Conservation (phyloP, 2,797 vertebrate species). For the Serranus cabrilla region DNA sequence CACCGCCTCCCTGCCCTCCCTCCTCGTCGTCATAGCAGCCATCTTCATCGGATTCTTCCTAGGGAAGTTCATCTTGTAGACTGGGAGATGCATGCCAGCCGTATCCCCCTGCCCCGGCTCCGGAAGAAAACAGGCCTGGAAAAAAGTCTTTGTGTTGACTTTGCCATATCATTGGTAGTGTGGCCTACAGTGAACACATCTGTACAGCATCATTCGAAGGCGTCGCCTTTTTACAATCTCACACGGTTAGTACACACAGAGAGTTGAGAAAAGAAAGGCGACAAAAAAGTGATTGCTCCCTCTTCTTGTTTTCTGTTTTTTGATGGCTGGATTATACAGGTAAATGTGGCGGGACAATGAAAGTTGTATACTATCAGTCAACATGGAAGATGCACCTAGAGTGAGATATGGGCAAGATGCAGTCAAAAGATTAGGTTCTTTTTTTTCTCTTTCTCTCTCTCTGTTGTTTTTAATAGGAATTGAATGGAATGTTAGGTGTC, state of each 20-base stretch:
- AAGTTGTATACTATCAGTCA: slow-evolving; percentile 84
- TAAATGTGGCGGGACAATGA: slow-evolving; percentile 82
- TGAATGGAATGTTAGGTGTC: slow-evolving; percentile 93
- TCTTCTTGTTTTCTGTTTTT: slow-evolving; percentile 38
- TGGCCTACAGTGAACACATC: slow-evolving; percentile 87
- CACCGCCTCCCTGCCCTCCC: slow-evolving; percentile 94
- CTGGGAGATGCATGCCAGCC: slow-evolving; percentile 89
- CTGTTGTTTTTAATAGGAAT: slow-evolving; percentile 95
- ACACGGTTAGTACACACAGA: slow-evolving; percentile 89
- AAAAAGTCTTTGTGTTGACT: slow-evolving; percentile 91
- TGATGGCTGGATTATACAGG: slow-evolving; percentile 63
- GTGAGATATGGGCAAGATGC: slow-evolving; percentile 85
- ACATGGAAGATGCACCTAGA: slow-evolving; percentile 78
- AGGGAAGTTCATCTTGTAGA: slow-evolving; percentile 99
- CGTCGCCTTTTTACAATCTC: slow-evolving; percentile 88
- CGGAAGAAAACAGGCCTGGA: slow-evolving; percentile 73
- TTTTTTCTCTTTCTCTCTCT: slow-evolving; percentile 60
- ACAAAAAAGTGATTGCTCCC: slow-evolving; percentile 72
- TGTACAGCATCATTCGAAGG: slow-evolving; percentile 93
- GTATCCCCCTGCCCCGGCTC: slow-evolving; percentile 77
- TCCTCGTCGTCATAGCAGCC: slow-evolving; percentile 99
- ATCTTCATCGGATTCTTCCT: slow-evolving; percentile 99
- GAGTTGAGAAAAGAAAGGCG: slow-evolving; percentile 55
- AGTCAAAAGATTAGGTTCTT: slow-evolving; percentile 84
- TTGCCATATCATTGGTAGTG: slow-evolving; percentile 96